Evolutionary conservation across 2,113 vertebrate species (phyloP), one percentile per base, ranked within the genome.

Genomic region (Taxidea taxus): DNA sequence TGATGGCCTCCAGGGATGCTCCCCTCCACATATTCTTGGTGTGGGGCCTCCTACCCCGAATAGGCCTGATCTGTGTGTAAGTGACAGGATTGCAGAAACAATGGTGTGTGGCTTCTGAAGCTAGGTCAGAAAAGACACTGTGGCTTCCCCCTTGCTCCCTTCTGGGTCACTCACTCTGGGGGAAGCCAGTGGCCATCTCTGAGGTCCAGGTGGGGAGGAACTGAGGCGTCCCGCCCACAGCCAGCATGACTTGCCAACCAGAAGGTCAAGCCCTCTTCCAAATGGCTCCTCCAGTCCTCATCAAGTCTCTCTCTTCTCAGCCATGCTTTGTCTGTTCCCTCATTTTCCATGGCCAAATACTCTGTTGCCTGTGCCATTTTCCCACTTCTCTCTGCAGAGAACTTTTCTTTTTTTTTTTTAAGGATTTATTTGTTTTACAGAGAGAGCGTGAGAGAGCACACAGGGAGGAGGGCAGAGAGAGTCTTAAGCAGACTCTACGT

Each of bases 151-250:
- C 10, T 91, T 86, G 27, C 54, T 90, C 47, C 21, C 25, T 42
- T 77, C 87, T 42, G 58, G 87, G 8, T 58, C 31, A 29, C 37
- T 78, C 2, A 39, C 21, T 54, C 72, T 3, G 4, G 70, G 56
- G 54, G 56, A 82, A 94, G 54, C 64, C 72, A 60, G 51, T 34
- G 27, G 62, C 75, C 34, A 39, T 74, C 29, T 62, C 47, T 4
- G 9, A 78, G 18, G 29, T 72, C 18, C 20, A 11, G 7, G 3
- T 0, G 0, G 21, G 31, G 47, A 21, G 8, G 16, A 39, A 8
- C 82, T 2, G 4, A 75, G 87, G 31, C 58, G 6, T 68, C 84
- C 31, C 0, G 1, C 16, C 75, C 44, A 15, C 27, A 72, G 51
- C 62, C 77, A 47, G 15, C 12, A 2, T 42, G 49, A 0, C 16